Conservation (phyloP, 2,888 invertebrate genomes). For the Tachystola acroxantha region DNA sequence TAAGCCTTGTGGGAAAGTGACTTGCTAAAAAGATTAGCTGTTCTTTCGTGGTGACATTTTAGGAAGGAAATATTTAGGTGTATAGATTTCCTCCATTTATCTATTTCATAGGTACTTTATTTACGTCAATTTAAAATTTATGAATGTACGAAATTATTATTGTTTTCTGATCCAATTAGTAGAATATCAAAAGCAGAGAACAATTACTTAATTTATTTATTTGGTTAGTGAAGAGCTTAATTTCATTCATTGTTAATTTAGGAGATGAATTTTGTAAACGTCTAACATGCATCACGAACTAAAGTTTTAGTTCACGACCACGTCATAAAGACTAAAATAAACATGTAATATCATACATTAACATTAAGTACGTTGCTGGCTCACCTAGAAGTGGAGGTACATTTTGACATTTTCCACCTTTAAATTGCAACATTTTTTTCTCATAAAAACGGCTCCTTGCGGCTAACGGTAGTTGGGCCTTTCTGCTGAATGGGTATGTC, state of each 20-base stretch:
- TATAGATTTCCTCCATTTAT: too few relatives aligned
- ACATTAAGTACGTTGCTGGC: too few relatives aligned
- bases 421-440: constrained; percentile 45
- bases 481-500: constrained; percentile 45
- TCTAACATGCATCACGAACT: constrained; percentile 53
- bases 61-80: not conserved
- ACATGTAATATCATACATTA: constrained; percentile 15
- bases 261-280: too few relatives aligned
- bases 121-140: too few relatives aligned
- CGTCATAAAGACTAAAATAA: too few relatives aligned
- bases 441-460: constrained; percentile 38
- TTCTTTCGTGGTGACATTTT: not conserved
- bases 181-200: not conserved
- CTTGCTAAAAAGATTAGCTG: constrained; percentile 32
- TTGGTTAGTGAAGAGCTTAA: too few relatives aligned
- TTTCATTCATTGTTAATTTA: too few relatives aligned
- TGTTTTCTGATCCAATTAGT: not conserved
- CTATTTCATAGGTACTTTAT: too few relatives aligned
- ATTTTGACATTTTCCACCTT: constrained; percentile 55
- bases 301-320: constrained; percentile 68
- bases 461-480: constrained; percentile 45
- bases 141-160: too few relatives aligned
- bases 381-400: constrained; percentile 37
- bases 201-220: too few relatives aligned
- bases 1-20: constrained; percentile 49